Evolutionary conservation across 2,113 vertebrate genomes (phyloP), one percentile per base, ranked within the genome.

Genomic region (Tupaia chinensis): DNA sequence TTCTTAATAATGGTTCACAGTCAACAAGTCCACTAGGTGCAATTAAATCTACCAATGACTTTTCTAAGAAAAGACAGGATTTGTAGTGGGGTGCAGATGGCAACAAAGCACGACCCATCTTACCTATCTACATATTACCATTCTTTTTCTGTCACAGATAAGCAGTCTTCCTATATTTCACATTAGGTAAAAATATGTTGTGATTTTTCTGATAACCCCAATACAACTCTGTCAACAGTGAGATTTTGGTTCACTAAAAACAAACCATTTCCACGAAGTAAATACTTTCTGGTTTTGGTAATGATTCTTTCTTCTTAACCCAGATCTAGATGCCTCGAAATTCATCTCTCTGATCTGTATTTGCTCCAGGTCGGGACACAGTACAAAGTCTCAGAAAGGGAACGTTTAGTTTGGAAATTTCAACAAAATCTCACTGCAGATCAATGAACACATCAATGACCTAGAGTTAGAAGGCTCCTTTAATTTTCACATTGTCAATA

Each of bases 371-470:
- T 92, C 96, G 87, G 92, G 88, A 96, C 96, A 97, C 14, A 87
- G 96, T 94, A 80, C 98, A 97, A 96, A 97, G 97, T 97, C 86
- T 95, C 72, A 89, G 70, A 79, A 80, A 89, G 68, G 78, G 61
- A 97, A 96, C 68, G 85, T 96, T 97, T 94, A 83, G 34, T 96
- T 96, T 93, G 63, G 79, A 91, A 83, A 83, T 93, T 88, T 89
- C 93, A 96, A 95, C 96, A 97, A 95, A 89, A 68, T 70, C 60
- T 27, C 58, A 70, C 15, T 15, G 16, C 58, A 60, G 74, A 80
- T 89, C 87, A 81, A 86, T 79, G 72, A 92, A 56, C 70, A 88
- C 27, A 65, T 65, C 63, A 10, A 25, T 74, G 72, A 77, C 85
- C 80, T 74, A 25, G 77, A 53, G n/a, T 56, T 20, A 87, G 83